Conservation (phyloP, 2,113 vertebrate species). For the Acanthochromis polyacanthus region DNA sequence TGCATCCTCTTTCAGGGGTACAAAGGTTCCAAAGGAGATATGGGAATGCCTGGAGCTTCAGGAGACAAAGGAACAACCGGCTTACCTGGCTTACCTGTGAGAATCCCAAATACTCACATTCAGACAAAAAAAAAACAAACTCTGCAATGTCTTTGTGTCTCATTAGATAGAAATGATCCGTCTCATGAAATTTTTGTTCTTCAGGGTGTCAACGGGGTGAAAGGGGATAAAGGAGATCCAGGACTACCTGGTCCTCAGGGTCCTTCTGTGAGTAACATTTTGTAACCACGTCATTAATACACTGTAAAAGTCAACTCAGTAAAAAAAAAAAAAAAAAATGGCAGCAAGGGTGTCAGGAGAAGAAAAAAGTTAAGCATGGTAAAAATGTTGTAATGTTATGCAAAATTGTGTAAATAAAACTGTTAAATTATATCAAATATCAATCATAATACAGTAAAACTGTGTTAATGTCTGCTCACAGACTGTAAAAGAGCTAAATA, state of each 20-base stretch:
- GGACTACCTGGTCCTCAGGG: conserved; percentile 93
- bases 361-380: too few relatives aligned
- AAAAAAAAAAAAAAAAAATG: too few relatives aligned
- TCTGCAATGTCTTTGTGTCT: background rate
- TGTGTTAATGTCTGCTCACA: too few relatives aligned
- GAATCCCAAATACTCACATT: conserved; percentile 47
- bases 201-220: conserved; percentile 92
- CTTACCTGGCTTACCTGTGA: conserved; percentile 94
- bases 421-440: too few relatives aligned
- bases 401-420: too few relatives aligned
- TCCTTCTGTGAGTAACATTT: conserved; percentile 91
- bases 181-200: conserved; percentile 12
- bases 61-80: conserved; percentile 95
- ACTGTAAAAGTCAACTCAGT: too few relatives aligned
- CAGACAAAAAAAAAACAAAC: background rate
- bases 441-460: too few relatives aligned
- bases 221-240: conserved; percentile 94
- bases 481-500: too few relatives aligned
- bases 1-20: conserved; percentile 85
- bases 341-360: too few relatives aligned
- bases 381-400: too few relatives aligned
- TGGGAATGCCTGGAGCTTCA: conserved; percentile 91
- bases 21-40: conserved; percentile 96
- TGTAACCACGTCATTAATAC: background rate
- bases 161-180: background rate